Conservation (phyloP, 1,140 invertebrate genomes). For the Bombyx mandarina region DNA sequence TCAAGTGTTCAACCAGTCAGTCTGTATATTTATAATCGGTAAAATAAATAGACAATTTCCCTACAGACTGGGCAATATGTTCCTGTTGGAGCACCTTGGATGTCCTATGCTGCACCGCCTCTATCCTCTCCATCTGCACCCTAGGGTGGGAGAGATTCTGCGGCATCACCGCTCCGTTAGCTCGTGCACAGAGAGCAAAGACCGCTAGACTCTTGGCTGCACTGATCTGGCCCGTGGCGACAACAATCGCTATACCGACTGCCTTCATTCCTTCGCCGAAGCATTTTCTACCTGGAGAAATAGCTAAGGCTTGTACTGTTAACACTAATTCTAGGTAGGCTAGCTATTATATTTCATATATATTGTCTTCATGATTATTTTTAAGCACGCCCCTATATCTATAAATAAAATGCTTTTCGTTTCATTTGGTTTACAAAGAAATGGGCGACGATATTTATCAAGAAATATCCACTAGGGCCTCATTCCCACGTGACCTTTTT, state of each 20-base stretch:
- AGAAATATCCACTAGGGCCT: no score
- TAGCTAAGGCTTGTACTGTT: conserved; percentile 68
- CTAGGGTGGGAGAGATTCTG: conserved; percentile 76
- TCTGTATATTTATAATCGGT: no score
- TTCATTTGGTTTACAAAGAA: no score
- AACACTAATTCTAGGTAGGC: conserved; percentile 72
- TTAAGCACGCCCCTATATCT: no score
- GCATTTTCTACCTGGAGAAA: conserved; percentile 38
- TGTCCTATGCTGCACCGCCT: conserved; percentile 77
- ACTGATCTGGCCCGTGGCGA: conserved; percentile 44
- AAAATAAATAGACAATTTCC: no score
- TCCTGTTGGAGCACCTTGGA: conserved; percentile 75
- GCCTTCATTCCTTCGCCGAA: conserved; percentile 40
- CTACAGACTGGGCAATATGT: conserved; percentile 71
- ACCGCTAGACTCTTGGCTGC: conserved; percentile 28
- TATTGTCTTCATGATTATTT: no score
- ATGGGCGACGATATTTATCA: no score
- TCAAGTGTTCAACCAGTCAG: no score
- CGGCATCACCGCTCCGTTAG: conserved; percentile 72
- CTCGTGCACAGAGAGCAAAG: conserved; percentile 26
- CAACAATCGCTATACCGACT: conserved; percentile 60
- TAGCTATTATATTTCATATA: no score
- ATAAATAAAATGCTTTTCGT: no score
- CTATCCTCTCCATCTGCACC: conserved; percentile 75
- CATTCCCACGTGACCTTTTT: no score